These are phyloP conservation scores for Crotalus viridis DNA, from an alignment of 2,113 vertebrate species.

Conservation along the genomic window DNA sequence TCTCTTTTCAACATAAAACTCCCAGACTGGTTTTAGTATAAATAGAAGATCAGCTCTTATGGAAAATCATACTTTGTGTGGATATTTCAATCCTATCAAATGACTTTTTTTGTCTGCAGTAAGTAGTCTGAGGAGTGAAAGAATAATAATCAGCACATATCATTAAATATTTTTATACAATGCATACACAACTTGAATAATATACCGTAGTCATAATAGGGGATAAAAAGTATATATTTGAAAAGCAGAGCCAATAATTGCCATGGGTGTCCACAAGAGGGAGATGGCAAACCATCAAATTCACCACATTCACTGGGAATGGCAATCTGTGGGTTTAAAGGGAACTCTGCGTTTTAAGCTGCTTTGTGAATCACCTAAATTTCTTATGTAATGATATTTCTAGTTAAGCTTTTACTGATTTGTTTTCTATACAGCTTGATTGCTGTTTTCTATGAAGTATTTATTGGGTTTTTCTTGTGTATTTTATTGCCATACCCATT, in stretches of 20 bases:
- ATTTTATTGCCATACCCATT: neutral
- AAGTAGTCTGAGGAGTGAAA: neutral
- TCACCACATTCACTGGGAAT: neutral
- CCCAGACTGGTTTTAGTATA: neutral
- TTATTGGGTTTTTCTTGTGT: neutral
- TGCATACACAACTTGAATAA: neutral
- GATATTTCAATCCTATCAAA: neutral
- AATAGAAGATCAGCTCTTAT: neutral
- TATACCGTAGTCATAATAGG: neutral
- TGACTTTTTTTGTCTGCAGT: neutral
- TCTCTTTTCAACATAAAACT: neutral
- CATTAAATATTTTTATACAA: neutral
- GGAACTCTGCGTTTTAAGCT: neutral
- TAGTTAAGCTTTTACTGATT: neutral
- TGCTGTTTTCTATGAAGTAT: neutral
- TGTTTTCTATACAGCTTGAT: neutral
- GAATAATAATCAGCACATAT: neutral
- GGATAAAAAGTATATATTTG: neutral
- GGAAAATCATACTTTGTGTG: neutral
- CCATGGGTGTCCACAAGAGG: neutral
- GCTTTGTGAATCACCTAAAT: neutral
- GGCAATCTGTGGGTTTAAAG: neutral
- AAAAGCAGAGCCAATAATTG: neutral
- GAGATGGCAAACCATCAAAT: neutral
- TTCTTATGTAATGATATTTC: neutral